Evolutionary conservation across 2,797 vertebrate species (phyloP), one percentile per base, ranked within the genome.

Genomic region (Lutjanus campechanus): DNA sequence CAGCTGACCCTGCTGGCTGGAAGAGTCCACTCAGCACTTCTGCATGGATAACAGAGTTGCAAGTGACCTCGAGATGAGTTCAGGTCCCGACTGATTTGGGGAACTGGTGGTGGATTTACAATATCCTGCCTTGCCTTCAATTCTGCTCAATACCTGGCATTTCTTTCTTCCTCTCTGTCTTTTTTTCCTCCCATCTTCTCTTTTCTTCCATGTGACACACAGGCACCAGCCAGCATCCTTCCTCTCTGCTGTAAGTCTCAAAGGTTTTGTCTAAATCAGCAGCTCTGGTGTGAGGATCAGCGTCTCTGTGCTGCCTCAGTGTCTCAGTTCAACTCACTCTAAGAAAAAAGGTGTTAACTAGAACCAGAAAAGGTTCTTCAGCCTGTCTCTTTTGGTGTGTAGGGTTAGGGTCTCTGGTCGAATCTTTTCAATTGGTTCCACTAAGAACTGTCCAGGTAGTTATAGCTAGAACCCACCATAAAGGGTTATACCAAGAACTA

Each of bases 21-120:
- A 73, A 76, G 61, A 64, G 85, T 73, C 70, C 79, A 81, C 79
- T 91, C 89, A 90, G 87, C 92, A 79, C 49, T 89, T 87, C 64
- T 82, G 69, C 62, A 8, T 50, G 79, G 79, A 84, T 79, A 81
- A 85, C 62, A 63, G 64, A 73, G 69, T 47, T 49, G 68, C 64
- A 29, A 51, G 84, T 82, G 84, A 90, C 87, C 82, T 82, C 29
- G 8, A 76, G 69, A 83, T 53, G 65, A 86, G 67, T 77, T 85
- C 80, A 73, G 49, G 60, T 84, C 59, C 79, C 58, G 4, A 74
- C 73, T 68, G 69, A 85, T 84, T 78, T 49, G 40, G 63, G 76
- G 70, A 83, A 74, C 71, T 69, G 75, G 41, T 29, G 50, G 62
- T 75, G 70, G 83, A 88, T 92, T 86, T 85, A 69, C 36, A 58